Evolutionary conservation across 2,113 vertebrate species (phyloP), one percentile per base, ranked within the genome.

Genomic region (Prunella fulvescens): DNA sequence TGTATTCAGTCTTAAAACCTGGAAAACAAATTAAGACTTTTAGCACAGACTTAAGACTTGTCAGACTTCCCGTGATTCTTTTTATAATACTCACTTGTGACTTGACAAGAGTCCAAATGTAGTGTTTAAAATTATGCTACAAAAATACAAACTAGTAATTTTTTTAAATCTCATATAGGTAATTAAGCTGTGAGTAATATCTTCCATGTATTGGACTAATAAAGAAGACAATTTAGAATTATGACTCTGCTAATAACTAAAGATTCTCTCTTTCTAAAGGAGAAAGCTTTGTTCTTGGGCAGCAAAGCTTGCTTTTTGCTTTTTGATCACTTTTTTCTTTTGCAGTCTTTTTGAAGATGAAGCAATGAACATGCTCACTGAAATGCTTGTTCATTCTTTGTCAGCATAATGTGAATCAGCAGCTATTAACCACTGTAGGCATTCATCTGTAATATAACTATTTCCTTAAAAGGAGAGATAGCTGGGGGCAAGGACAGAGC

Each of bases 341-440:
- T 74, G 47, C 67, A 78, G 29, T 56, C 26, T 51, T 45, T 39
- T 19, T 84, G 50, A 90, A 57, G 45, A 79, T 82, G 61, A 87
- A 85, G 78, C 61, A 81, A 8, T 84, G 79, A 81, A 35, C 35
- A 45, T 2, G 53, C 77, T 19, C 18, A 20, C 62, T 65, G 45
- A 96, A 97, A 91, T 86, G 97, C 96, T 93, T 90, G 53, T 69
- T 97, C 94, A 97, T 96, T 88, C 96, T 72, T 76, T 92, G 94
- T 98, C 96, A 97, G 96, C 96, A 94, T 57, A 94, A 69, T 79
- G 10, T 97, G 97, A 97, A 89, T 97, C 97, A 97, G 97, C 96
- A 97, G 92, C 92, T 96, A 54, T 84, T 95, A 96, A 80, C 88
- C 14, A 5, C 71, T 93, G 79, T 64, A 69, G 66, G 81, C 94